Percentiles rank a stretch among this genome's conserved stretches.
These are phyloP conservation scores for Syndactyla subalaris DNA, from an alignment of 2,797 vertebrate genomes.

Conservation along the genomic window DNA sequence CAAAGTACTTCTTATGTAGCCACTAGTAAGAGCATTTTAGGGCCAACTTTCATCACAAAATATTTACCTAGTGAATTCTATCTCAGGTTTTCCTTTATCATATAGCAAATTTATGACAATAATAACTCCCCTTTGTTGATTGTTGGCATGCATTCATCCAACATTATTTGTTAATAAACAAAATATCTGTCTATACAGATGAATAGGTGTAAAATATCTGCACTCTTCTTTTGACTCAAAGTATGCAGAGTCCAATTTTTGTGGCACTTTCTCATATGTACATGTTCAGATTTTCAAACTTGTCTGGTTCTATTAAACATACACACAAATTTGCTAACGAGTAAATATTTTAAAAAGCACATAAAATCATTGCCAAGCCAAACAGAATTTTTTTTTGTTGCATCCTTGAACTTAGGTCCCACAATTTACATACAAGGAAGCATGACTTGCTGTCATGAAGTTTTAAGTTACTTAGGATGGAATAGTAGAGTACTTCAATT, in stretches of 20 bases:
- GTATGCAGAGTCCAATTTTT: background rate
- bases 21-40: background rate
- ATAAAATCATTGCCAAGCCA: background rate
- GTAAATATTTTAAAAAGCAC: background rate
- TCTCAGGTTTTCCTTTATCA: background rate
- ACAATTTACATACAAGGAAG: background rate
- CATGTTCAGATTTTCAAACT: background rate
- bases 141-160: background rate
- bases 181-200: background rate
- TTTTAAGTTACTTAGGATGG: background rate
- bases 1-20: background rate
- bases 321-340: background rate
- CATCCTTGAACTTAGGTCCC: background rate
- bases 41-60: background rate
- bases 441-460: background rate
- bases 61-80: background rate
- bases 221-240: background rate
- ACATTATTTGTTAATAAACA: background rate
- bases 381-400: background rate
- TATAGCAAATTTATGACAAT: background rate
- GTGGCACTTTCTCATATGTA: background rate
- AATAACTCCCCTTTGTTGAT: background rate
- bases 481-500: background rate
- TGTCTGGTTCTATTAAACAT: background rate
- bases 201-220: background rate